A percentile compares a stretch with the other conserved stretches of the same genome.
Evolutionary conservation across 2,888 invertebrate genomes (phyloP).

Genomic region (Drosophila neoperkinsi): DNA sequence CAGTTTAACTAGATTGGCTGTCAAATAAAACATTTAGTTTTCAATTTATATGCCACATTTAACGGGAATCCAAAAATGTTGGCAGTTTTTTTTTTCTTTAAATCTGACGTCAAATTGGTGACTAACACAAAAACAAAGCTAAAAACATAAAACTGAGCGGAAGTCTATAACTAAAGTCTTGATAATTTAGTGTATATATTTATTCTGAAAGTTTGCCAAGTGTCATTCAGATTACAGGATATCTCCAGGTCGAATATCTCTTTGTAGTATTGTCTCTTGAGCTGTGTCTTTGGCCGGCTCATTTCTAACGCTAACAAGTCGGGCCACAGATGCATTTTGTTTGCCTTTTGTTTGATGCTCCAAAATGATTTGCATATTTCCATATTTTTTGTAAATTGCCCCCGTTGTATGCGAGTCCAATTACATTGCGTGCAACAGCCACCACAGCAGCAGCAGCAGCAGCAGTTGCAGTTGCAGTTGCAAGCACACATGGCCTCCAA

Average conservation of each 20-base stretch:
- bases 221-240: neutral
- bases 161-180: neutral
- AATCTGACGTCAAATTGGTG: neutral
- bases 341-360: conserved; percentile 70
- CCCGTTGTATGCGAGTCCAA: conserved; percentile 56
- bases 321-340: conserved; percentile 14
- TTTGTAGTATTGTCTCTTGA: neutral
- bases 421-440: conserved; percentile 70
- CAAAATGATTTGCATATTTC: conserved; percentile 78
- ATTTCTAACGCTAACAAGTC: conserved; percentile 50
- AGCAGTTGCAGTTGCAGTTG: conserved; percentile 34
- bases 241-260: conserved; percentile 7
- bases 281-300: conserved; percentile 7
- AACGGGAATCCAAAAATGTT: neutral
- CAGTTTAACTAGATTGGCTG: conserved; percentile 26
- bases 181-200: neutral
- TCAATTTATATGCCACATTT: conserved; percentile 20
- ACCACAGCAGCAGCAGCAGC: conserved; percentile 1
- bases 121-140: neutral
- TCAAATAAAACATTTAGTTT: conserved; percentile 20
- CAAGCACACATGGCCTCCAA: conserved; percentile 62
- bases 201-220: neutral
- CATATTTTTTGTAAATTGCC: conserved; percentile 74
- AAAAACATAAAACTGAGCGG: neutral
- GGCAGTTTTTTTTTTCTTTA: neutral